Percentiles rank a stretch among this genome's conserved stretches.
Conservation (phyloP, 2,888 invertebrate genomes). For the Neoitamus cyanurus region DNA sequence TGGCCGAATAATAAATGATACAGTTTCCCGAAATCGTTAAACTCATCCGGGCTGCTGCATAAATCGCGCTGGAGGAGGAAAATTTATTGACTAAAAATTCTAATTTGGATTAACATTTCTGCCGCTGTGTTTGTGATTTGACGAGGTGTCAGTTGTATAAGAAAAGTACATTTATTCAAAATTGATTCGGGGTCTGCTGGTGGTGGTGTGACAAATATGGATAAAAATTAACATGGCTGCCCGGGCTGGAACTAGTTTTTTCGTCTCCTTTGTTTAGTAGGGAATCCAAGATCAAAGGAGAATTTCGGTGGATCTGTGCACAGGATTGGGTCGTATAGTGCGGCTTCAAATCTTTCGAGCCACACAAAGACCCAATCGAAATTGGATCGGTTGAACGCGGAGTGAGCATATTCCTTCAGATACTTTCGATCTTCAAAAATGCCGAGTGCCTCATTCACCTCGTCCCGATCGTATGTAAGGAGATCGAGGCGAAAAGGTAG, state of each 20-base stretch:
- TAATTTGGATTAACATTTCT: conserved; percentile 19
- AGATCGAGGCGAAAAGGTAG: conserved; percentile 92
- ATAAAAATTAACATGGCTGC: conserved; percentile 81
- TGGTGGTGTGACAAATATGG: conserved; percentile 30
- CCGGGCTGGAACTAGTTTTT: conserved; percentile 72
- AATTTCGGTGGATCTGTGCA: not conserved
- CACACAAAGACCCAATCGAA: conserved; percentile 34
- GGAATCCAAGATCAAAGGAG: conserved; percentile 33
- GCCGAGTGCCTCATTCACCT: conserved; percentile 96
- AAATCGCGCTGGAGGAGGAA: not conserved
- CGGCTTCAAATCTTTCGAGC: conserved; percentile 9
- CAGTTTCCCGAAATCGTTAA: not conserved
- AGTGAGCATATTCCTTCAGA: not conserved
- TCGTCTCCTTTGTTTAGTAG: conserved; percentile 80
- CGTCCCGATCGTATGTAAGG: conserved; percentile 91
- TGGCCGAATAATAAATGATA: not conserved
- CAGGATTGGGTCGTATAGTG: conserved; percentile 16
- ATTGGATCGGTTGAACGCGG: not conserved
- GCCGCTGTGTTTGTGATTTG: not conserved
- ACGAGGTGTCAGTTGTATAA: conserved; percentile 17
- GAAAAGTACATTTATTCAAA: not conserved
- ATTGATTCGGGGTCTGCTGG: conserved; percentile 11
- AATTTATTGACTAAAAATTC: conserved; percentile 18
- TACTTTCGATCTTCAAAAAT: conserved; percentile 69
- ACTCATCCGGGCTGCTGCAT: not conserved